Evolutionary conservation across 2,113 vertebrate genomes (phyloP).

Genomic region (Seriola dumerili): DNA sequence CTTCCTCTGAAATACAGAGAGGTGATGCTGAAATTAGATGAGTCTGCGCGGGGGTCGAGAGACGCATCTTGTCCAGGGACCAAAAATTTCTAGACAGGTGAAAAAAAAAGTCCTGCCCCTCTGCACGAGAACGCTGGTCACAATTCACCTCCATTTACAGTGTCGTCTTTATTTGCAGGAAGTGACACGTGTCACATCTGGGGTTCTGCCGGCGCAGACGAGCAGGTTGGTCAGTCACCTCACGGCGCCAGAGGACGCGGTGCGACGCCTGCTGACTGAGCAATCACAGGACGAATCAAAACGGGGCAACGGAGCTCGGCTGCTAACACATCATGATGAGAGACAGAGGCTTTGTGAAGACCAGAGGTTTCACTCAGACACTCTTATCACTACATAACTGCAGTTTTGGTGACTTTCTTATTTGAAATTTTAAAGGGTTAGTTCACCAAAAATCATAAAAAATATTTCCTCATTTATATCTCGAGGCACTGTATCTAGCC

Average conservation of each 20-base stretch:
- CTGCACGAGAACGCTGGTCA: constrained; percentile 6
- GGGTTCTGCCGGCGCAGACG: constrained; percentile 4
- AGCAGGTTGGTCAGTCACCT: constrained; percentile 41
- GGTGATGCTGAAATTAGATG: not conserved
- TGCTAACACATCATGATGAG: constrained; percentile 31
- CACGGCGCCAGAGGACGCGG: constrained; percentile 6
- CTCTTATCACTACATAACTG: not conserved
- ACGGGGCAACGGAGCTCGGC: not conserved
- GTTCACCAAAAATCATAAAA: not conserved
- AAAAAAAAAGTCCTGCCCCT: not conserved
- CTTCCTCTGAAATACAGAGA: not conserved
- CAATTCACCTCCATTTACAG: constrained; percentile 36
- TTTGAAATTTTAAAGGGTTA: constrained; percentile 7
- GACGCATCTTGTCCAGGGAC: constrained; percentile 25
- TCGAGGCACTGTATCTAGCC: not conserved
- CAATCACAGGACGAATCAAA: constrained; percentile 38
- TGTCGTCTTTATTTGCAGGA: constrained; percentile 46
- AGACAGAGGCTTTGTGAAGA: constrained; percentile 27
- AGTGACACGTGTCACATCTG: constrained; percentile 45
- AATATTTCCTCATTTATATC: not conserved
- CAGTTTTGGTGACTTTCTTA: not conserved
- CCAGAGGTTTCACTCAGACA: not conserved
- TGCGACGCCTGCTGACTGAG: constrained; percentile 24
- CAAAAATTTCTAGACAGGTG: not conserved
- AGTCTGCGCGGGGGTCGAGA: constrained; percentile 3